Percentiles rank a stretch among this genome's conserved stretches.
Conservation (phyloP, 1,140 invertebrate genomes). For the Drosophila setifemur region DNA sequence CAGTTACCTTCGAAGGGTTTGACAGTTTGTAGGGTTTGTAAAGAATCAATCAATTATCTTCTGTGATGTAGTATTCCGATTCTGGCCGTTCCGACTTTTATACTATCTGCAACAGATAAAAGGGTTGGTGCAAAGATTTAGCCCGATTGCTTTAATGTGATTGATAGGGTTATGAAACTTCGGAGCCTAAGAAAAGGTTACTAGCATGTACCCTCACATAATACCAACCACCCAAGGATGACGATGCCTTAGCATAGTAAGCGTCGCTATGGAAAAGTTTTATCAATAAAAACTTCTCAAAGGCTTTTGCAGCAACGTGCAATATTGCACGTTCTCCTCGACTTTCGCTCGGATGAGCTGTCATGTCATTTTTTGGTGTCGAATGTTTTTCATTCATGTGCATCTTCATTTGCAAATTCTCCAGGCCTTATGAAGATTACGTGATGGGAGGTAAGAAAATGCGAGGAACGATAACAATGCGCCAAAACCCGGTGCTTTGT, state of each 20-base stretch:
- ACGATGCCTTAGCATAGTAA: conserved; percentile 57
- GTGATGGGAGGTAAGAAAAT: background rate
- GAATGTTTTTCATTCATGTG: conserved; percentile 31
- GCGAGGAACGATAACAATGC: conserved; percentile 8
- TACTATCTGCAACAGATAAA: too few species aligned
- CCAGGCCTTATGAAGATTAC: background rate
- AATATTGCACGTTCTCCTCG: conserved; percentile 20
- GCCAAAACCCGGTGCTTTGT: conserved; percentile 8
- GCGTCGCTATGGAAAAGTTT: conserved; percentile 50
- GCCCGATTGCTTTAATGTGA: too few species aligned
- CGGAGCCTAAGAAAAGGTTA: too few species aligned
- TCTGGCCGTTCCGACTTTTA: too few species aligned
- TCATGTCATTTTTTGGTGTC: conserved; percentile 47
- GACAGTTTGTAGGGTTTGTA: too few species aligned
- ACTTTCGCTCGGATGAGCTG: conserved; percentile 30
- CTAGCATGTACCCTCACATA: too few species aligned
- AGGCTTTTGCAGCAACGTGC: conserved; percentile 48
- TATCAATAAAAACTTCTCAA: conserved; percentile 68
- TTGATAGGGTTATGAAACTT: too few species aligned
- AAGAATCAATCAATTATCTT: too few species aligned
- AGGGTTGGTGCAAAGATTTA: too few species aligned
- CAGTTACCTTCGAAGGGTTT: too few species aligned
- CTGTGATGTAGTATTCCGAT: too few species aligned
- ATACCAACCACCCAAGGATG: conserved; percentile 25
- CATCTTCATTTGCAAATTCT: conserved; percentile 48